Percentiles rank a stretch among this genome's conserved stretches.
phyloP scores from a whole-genome alignment of 2,113 vertebrate species.

The Bufo gargarizans region DNA sequence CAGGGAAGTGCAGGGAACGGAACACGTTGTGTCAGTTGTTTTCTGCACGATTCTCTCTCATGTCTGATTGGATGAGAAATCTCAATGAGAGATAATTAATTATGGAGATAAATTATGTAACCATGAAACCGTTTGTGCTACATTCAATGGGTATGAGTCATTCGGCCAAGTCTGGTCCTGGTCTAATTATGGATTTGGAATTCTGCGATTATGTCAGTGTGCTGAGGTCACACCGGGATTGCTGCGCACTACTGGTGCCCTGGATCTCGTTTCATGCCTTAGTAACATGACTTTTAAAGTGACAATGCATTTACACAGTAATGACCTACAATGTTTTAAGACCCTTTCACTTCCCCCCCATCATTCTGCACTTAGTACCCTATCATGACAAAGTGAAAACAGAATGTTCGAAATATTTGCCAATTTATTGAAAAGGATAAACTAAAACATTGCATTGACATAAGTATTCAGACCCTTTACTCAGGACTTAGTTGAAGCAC shows the following conservation, averaged over 20 bases:
- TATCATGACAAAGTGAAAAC: too few species aligned
- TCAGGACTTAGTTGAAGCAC: too few species aligned
- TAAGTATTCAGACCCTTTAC: too few species aligned
- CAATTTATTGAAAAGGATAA: too few species aligned
- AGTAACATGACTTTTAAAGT: neutral
- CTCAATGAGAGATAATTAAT: constrained; percentile 19
- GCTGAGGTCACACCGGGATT: neutral
- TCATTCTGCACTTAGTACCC: too few species aligned
- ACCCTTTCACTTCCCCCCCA: too few species aligned
- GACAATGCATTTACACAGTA: neutral
- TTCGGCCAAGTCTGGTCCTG: neutral
- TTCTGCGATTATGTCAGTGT: constrained; percentile 17
- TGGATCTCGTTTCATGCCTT: neutral
- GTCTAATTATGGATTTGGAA: constrained; percentile 14
- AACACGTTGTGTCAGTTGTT: neutral
- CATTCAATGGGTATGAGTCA: constrained; percentile 7
- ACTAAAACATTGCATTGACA: too few species aligned
- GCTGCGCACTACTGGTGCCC: neutral
- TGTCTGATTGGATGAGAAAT: neutral
- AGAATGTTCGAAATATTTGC: too few species aligned
- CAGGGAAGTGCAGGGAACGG: neutral
- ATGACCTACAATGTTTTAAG: too few species aligned
- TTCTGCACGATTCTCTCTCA: neutral
- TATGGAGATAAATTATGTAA: constrained; percentile 29
- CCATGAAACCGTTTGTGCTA: neutral